These are phyloP conservation scores for Hermaeophaga mercurialis DNA, from an alignment of 2,888 invertebrate species.

Conservation along the genomic window DNA sequence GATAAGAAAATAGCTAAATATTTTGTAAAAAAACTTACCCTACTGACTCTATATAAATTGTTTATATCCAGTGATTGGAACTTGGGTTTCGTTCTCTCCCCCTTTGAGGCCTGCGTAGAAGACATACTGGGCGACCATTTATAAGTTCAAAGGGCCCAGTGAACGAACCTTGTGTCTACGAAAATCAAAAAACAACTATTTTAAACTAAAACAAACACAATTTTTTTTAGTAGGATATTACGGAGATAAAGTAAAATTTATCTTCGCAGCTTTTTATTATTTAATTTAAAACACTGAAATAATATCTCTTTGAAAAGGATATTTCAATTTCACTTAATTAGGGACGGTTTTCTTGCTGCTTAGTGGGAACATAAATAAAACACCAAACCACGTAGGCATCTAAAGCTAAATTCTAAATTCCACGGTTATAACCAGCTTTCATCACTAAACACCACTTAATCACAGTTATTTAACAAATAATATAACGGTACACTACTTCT, in stretches of 20 bases:
- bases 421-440: conserved; percentile 2
- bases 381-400: conserved; percentile 22
- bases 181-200: conserved; percentile 35
- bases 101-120: conserved; percentile 85
- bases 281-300: too few relatives aligned
- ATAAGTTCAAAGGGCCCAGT: conserved; percentile 74
- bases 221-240: too few relatives aligned
- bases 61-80: conserved; percentile 98
- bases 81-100: conserved; percentile 92
- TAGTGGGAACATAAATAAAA: neutral
- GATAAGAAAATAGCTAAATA: too few relatives aligned
- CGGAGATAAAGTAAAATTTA: too few relatives aligned
- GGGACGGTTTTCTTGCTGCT: too few relatives aligned
- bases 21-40: conserved; percentile 75
- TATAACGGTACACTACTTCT: conserved; percentile 49
- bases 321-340: too few relatives aligned
- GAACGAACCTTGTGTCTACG: conserved; percentile 75
- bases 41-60: conserved; percentile 89
- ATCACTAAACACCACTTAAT: conserved; percentile 19
- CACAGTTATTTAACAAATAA: conserved; percentile 28
- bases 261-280: too few relatives aligned
- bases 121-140: conserved; percentile 97
- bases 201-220: too few relatives aligned
- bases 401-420: conserved; percentile 17
- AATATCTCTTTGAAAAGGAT: too few relatives aligned